phyloP scores from a whole-genome alignment of 2,888 invertebrate genomes.

The Rotaria magnacalcarata region DNA sequence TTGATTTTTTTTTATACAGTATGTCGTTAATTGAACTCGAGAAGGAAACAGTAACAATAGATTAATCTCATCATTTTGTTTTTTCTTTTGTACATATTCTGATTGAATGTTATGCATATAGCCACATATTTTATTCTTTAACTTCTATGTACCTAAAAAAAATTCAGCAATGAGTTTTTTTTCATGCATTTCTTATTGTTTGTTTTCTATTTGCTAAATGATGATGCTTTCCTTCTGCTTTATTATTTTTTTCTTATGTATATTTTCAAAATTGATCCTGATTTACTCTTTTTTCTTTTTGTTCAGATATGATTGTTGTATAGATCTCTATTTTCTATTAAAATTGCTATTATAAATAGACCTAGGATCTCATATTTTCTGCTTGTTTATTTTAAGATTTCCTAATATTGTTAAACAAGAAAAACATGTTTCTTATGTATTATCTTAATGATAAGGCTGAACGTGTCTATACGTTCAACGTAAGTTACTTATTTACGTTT shows the following conservation, averaged over 20 bases:
- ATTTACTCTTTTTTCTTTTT: not conserved
- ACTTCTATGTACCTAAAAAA: not conserved
- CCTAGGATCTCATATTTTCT: not conserved
- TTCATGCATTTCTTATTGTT: not conserved
- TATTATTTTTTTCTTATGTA: not conserved
- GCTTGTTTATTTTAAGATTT: too few relatives aligned
- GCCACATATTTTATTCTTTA: not conserved
- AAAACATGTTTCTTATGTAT: conserved; percentile 71
- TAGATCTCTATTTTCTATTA: not conserved
- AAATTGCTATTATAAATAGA: not conserved
- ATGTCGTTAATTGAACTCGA: not conserved
- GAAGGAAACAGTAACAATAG: not conserved
- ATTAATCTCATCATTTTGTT: not conserved
- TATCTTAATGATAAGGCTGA: conserved; percentile 73
- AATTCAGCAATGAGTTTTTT: not conserved
- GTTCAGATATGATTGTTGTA: not conserved
- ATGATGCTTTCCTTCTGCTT: not conserved
- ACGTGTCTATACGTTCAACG: conserved; percentile 79
- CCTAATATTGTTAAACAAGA: too few relatives aligned
- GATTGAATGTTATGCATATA: not conserved
- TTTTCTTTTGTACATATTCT: not conserved
- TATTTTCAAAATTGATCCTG: not conserved
- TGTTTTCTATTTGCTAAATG: conserved; percentile 18
- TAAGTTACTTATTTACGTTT: conserved; percentile 57
- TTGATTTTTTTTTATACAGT: not conserved